Conservation (phyloP, 2,888 invertebrate genomes). For the Adelognathus sp. region DNA sequence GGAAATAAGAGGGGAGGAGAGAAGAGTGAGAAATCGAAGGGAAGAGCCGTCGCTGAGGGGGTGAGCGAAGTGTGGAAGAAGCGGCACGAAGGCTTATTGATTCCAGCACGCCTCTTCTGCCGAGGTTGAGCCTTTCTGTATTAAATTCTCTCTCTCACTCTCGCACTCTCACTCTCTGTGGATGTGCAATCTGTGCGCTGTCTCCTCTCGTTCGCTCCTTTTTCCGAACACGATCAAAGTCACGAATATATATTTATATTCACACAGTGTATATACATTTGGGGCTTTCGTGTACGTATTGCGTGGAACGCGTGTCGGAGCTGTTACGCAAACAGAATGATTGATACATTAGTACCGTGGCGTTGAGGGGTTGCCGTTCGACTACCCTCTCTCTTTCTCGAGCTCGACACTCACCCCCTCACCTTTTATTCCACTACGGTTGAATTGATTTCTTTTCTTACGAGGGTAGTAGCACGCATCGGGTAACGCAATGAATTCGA, state of each 20-base stretch:
- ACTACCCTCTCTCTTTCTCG: conserved; percentile 53
- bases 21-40: conserved; percentile 48
- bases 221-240: neutral
- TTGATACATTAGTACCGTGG: conserved; percentile 75
- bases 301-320: conserved; percentile 72
- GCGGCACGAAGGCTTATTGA: conserved; percentile 62
- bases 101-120: conserved; percentile 52
- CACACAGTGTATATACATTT: conserved; percentile 11
- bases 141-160: conserved; percentile 3
- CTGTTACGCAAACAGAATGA: conserved; percentile 78
- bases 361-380: conserved; percentile 43
- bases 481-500: conserved; percentile 11
- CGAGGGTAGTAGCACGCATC: neutral
- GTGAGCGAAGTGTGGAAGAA: conserved; percentile 28
- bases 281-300: conserved; percentile 34
- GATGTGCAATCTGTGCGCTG: neutral
- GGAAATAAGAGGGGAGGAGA: conserved; percentile 36
- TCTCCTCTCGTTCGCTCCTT: conserved; percentile 4
- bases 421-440: conserved; percentile 57
- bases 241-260: neutral
- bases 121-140: conserved; percentile 10
- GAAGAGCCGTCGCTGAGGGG: neutral
- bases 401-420: conserved; percentile 60
- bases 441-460: conserved; percentile 63
- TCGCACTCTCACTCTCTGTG: too few species aligned